phyloP scores from a whole-genome alignment of 2,888 invertebrate species.

The Diarsia mendica region DNA sequence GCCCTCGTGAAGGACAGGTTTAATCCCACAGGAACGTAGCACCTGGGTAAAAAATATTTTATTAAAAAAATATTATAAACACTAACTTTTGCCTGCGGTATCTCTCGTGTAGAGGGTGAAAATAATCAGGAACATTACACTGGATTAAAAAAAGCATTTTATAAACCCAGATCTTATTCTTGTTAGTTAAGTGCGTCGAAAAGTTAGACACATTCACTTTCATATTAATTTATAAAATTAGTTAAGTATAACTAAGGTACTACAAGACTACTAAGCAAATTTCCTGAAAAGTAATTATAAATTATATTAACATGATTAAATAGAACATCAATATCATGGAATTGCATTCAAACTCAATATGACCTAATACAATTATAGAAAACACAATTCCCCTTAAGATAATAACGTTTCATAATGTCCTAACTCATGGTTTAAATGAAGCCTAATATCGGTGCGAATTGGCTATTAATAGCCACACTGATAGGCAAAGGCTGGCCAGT shows the following conservation, averaged over 20 bases:
- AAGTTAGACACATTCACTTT: no score
- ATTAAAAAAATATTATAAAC: no score
- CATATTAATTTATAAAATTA: no score
- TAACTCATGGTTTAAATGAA: slow-evolving; percentile 46
- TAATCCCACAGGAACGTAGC: background rate
- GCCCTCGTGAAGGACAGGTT: no score
- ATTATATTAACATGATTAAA: background rate
- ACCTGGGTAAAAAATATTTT: background rate
- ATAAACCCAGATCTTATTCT: no score
- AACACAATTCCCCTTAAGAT: slow-evolving; percentile 50
- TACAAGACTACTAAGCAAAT: background rate
- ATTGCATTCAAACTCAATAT: background rate
- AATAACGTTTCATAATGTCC: slow-evolving; percentile 47
- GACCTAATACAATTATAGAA: slow-evolving; percentile 41
- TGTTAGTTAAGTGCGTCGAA: no score
- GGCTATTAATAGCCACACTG: slow-evolving; percentile 42
- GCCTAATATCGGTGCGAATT: slow-evolving; percentile 52
- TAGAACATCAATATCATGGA: no score
- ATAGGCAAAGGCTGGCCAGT: slow-evolving; percentile 46
- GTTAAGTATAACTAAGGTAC: no score
- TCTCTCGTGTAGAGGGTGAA: background rate
- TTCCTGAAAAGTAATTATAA: slow-evolving; percentile 1
- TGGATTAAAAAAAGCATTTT: background rate
- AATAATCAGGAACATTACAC: background rate
- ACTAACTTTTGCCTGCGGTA: background rate